Base-by-base conservation (phyloP, 2,888 invertebrate species). In the Acanthacorydalis orientalis region DNA sequence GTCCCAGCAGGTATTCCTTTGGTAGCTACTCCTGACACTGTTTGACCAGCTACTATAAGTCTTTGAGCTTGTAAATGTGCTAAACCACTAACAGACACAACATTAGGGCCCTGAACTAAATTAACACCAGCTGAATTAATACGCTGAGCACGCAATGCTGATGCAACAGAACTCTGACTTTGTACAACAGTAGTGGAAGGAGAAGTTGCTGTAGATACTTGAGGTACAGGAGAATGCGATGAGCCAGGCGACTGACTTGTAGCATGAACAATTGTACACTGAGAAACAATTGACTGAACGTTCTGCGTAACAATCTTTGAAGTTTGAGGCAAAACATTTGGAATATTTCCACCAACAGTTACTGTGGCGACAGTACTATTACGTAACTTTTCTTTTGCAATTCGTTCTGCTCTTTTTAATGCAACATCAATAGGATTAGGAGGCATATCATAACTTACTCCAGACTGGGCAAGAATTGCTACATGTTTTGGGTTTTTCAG, bases 401-500 rank as follows among this genome's bases (percentile, higher is more conserved):
- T 78, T 56, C 92, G 77, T 59, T 91, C 91, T 12, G 88, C 87
- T 58, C 89, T 75, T 50, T 80, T 74, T 31, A 76, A 68, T 12
- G 88, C 89, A 46, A 90, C 82, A 57, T 87, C 86, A 54, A 83
- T 75, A 1, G 93, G 91, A 54, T 80, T 72, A 44, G 88, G 69
- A 7, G 93, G 92, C 60, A 74, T 76, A 57, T 95, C 93, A 60
- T 89, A 85, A 51, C 73, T 74, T 50, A 96, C 83, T 34, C 86
- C 87, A 61, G 80, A 82, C 54, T 91, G 92, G 49, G 77, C 77
- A 56, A 93, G 68, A 50, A 90, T 80, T 44, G 83, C 82, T 31
- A 84, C 79, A 64, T 90, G 89, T 62, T 89, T 90, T 38, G 83
- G 76, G 65, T 82, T 88, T 67, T 87, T 89, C 55, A 77, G 68